Conservation (phyloP, 2,797 vertebrate species). For the Xenentodon cancila region DNA sequence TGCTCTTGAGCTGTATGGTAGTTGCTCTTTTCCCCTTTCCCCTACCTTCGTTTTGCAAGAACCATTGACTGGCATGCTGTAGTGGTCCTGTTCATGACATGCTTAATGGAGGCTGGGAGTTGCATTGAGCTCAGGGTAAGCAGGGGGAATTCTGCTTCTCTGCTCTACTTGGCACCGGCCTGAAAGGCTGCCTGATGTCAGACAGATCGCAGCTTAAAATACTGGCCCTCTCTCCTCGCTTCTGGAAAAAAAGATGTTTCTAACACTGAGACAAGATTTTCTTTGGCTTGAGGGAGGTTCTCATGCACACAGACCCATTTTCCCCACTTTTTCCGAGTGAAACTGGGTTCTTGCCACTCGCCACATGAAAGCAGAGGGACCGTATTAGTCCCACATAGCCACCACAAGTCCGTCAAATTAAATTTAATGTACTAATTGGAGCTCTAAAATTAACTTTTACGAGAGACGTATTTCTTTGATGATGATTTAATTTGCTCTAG, state of each 20-base stretch:
- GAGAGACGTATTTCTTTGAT: conserved; percentile 46
- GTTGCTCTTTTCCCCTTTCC: conserved; percentile 8
- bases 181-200: conserved; percentile 71
- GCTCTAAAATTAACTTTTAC: conserved; percentile 49
- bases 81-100: conserved; percentile 67
- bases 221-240: conserved; percentile 69
- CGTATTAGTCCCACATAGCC: conserved; percentile 61
- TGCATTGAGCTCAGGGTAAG: conserved; percentile 65
- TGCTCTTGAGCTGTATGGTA: conserved; percentile 22
- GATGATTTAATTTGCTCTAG: conserved; percentile 57
- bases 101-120: conserved; percentile 65
- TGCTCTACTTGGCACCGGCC: conserved; percentile 71
- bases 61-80: conserved; percentile 64
- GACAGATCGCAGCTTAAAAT: conserved; percentile 73
- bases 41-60: conserved; percentile 25
- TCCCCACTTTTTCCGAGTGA: conserved; percentile 47
- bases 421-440: conserved; percentile 53
- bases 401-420: conserved; percentile 37
- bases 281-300: conserved; percentile 28
- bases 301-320: conserved; percentile 56
- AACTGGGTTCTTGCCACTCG: conserved; percentile 50
- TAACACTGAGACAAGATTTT: conserved; percentile 48
- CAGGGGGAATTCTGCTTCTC: conserved; percentile 73
- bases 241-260: conserved; percentile 68
- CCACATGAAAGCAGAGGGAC: conserved; percentile 63